Evolutionary conservation across 1,140 invertebrate species (phyloP).

Genomic region (Drosophila dunni): DNA sequence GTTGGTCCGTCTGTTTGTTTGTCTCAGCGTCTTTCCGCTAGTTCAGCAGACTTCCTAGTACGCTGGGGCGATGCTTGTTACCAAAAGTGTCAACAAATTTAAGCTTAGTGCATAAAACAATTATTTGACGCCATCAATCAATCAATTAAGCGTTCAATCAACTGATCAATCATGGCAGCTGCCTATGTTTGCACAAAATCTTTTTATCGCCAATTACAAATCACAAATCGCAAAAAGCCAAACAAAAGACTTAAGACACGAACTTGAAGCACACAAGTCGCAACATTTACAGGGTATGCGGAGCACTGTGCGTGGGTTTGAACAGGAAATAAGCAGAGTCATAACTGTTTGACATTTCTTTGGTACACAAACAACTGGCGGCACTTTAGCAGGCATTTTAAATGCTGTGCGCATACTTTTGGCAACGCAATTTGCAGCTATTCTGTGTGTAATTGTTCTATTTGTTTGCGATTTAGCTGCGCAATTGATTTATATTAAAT

Average conservation of each 20-base stretch:
- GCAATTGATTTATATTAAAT: slow-evolving; percentile 35
- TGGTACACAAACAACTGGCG: slow-evolving; percentile 13
- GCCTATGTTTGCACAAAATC: neutral
- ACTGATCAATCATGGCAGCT: neutral
- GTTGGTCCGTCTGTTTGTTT: too few species aligned
- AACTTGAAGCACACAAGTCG: slow-evolving; percentile 36
- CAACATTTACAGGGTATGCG: slow-evolving; percentile 10
- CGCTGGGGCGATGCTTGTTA: too few species aligned
- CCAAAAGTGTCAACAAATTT: slow-evolving; percentile 13
- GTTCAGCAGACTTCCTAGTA: too few species aligned
- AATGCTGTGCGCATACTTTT: neutral
- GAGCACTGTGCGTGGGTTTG: slow-evolving; percentile 19
- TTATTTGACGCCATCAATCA: neutral
- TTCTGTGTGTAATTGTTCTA: too few species aligned
- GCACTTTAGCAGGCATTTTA: slow-evolving; percentile 35
- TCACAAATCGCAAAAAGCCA: slow-evolving; percentile 26
- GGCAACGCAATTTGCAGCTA: neutral
- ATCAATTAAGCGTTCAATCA: slow-evolving; percentile 19
- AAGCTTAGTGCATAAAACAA: neutral
- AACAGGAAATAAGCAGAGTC: slow-evolving; percentile 31
- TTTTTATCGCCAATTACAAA: slow-evolving; percentile 28
- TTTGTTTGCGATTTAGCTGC: neutral
- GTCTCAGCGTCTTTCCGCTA: too few species aligned
- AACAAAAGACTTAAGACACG: slow-evolving; percentile 73
- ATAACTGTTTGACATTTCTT: slow-evolving; percentile 27